Base-by-base conservation (phyloP, 2,113 vertebrate genomes). In the Esox niger region DNA sequence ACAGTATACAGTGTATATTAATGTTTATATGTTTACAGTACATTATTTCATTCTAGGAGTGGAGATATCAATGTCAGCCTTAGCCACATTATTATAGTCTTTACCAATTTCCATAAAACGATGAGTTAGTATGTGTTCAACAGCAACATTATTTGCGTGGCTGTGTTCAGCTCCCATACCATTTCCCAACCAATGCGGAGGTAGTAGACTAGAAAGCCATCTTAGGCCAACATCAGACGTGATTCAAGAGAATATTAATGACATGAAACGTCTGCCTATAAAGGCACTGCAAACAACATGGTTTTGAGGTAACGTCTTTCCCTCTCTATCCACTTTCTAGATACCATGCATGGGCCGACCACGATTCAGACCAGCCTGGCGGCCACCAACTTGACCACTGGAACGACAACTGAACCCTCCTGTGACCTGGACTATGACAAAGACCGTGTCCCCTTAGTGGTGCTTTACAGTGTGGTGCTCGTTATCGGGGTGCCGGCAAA, bases 401-500 rank as follows among this genome's bases (percentile, higher is more conserved):
- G 0, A n/a, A n/a, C n/a, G n/a, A n/a, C n/a, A n/a, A n/a, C n/a
- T n/a, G n/a, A n/a, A n/a, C n/a, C n/a, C 8, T 0, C 0, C 20
- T 91, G 90, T 26, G 2, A 2, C 1, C 15, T 64, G 0, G 85
- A 90, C 0, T 92, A 81, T 0, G 0, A 84, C 0, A 71, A 87
- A 0, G 93, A 83, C 79, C 69, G 74, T 0, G 23, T 52, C 5
- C 69, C 89, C 1, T 79, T 96, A 69, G 65, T 91, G 66, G 46
- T 66, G 7, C 84, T 95, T 27, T 97, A 97, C 83, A 91, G 91
- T 13, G 0, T 5, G 0, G 89, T 96, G 69, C 86, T 93, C 27
- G 2, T 29, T 0, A 71, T 95, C 13, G 95, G 95, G 0, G 10
- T 96, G 20, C 95, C 95, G 0, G 83, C 94, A 61, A 98, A 97